A percentile compares a stretch with the other conserved stretches of the same genome.
phyloP scores from a whole-genome alignment of 2,113 vertebrate genomes.

The Eonycteris spelaea region DNA sequence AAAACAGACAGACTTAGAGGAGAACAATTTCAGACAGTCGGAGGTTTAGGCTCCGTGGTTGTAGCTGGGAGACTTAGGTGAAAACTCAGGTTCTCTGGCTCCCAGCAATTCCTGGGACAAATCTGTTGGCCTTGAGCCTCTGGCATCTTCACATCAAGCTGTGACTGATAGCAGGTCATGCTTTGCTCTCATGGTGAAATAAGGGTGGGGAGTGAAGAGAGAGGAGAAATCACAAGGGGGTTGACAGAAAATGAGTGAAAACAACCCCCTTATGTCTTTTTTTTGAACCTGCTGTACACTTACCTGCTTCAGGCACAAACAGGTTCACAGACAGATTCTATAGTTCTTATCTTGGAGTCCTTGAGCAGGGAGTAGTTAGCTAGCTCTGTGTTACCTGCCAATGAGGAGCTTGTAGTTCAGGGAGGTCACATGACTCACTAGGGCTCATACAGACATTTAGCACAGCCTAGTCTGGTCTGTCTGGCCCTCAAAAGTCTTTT shows the following conservation, averaged over 20 bases:
- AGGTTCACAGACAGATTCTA: neutral
- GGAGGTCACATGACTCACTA: fast-evolving
- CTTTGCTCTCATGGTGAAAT: neutral
- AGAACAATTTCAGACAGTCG: neutral
- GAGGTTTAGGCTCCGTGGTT: too few relatives aligned
- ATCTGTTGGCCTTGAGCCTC: neutral
- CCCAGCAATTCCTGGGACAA: neutral
- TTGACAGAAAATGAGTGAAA: neutral
- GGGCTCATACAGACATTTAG: neutral
- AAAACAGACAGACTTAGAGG: neutral
- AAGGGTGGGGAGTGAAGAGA: neutral
- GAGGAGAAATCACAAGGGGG: neutral
- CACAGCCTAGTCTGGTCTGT: neutral
- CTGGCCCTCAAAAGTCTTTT: neutral
- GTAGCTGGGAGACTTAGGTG: neutral
- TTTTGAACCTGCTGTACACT: neutral
- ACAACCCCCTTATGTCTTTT: neutral
- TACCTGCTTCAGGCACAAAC: too few relatives aligned
- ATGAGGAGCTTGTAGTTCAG: neutral
- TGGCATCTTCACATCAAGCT: neutral
- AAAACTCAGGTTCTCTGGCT: neutral
- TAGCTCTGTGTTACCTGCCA: neutral
- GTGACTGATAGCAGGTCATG: neutral
- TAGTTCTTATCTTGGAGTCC: neutral
- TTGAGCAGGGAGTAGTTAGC: neutral